Evolutionary conservation across 2,888 invertebrate species (phyloP).

Genomic region (Lottia scabra): DNA sequence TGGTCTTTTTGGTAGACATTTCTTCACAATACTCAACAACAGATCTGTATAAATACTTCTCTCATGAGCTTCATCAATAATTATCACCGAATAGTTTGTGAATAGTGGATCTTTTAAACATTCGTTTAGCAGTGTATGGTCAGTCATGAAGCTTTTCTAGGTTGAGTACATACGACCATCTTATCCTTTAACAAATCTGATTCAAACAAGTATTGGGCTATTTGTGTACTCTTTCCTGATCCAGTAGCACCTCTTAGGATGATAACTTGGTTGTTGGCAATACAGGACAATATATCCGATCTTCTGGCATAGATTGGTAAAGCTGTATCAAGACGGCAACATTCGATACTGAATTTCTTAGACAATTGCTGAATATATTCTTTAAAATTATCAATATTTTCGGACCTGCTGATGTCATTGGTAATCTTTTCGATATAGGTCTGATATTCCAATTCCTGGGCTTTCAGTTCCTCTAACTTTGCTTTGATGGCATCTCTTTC

Average conservation of each 20-base stretch:
- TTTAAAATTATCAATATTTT: constrained; percentile 24
- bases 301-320: constrained; percentile 63
- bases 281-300: constrained; percentile 45
- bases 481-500: constrained; percentile 36
- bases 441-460: constrained; percentile 44
- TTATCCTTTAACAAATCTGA: constrained; percentile 47
- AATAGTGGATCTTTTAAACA: constrained; percentile 55
- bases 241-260: constrained; percentile 68
- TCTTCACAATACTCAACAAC: constrained; percentile 66
- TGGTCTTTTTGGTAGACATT: constrained; percentile 44
- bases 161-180: constrained; percentile 67
- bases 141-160: constrained; percentile 68
- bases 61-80: constrained; percentile 70
- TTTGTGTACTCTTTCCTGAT: constrained; percentile 69
- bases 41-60: constrained; percentile 67
- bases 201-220: constrained; percentile 65
- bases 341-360: constrained; percentile 48
- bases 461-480: constrained; percentile 41
- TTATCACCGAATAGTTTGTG: constrained; percentile 49
- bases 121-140: constrained; percentile 65
- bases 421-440: constrained; percentile 28
- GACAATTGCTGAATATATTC: constrained; percentile 28
- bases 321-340: constrained; percentile 39
- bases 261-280: constrained; percentile 54
- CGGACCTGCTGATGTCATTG: constrained; percentile 23